Conservation (phyloP, 2,888 invertebrate species). For the Euproctis similis region DNA sequence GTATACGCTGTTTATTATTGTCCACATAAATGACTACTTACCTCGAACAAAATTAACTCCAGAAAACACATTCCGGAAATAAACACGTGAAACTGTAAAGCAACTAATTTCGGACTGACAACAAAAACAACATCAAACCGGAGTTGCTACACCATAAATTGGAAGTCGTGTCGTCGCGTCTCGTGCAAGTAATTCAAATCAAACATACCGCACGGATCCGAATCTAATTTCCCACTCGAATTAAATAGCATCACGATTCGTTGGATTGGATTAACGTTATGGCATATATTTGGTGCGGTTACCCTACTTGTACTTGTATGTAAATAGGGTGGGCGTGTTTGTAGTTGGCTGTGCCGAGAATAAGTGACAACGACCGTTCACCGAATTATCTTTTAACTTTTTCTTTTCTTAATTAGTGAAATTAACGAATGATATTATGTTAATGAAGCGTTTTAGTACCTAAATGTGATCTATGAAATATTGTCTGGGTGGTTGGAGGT, state of each 20-base stretch:
- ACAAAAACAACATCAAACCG: conserved; percentile 13
- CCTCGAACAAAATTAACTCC: background rate
- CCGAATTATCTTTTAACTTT: too few species aligned
- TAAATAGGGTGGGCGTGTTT: conserved; percentile 15
- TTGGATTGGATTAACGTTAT: conserved; percentile 48
- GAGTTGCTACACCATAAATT: conserved; percentile 22
- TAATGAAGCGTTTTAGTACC: too few species aligned
- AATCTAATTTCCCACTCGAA: conserved; percentile 59
- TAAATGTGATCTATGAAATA: too few species aligned
- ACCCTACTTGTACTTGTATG: conserved; percentile 19
- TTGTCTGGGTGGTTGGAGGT: too few species aligned
- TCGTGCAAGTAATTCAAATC: conserved; percentile 47
- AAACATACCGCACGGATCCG: conserved; percentile 46
- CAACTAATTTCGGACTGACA: background rate
- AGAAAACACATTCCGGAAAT: background rate
- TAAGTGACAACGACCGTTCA: too few species aligned
- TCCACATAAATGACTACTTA: background rate
- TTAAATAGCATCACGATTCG: conserved; percentile 49
- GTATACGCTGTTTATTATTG: too few species aligned
- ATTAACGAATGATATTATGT: too few species aligned
- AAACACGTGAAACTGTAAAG: conserved; percentile 2
- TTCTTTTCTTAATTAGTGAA: too few species aligned
- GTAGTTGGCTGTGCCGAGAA: conserved; percentile 8
- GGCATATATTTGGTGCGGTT: conserved; percentile 35
- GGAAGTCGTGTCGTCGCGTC: conserved; percentile 23